These are phyloP conservation scores for Epinephelus lanceolatus DNA, from an alignment of 2,113 vertebrate species.

Conservation along the genomic window DNA sequence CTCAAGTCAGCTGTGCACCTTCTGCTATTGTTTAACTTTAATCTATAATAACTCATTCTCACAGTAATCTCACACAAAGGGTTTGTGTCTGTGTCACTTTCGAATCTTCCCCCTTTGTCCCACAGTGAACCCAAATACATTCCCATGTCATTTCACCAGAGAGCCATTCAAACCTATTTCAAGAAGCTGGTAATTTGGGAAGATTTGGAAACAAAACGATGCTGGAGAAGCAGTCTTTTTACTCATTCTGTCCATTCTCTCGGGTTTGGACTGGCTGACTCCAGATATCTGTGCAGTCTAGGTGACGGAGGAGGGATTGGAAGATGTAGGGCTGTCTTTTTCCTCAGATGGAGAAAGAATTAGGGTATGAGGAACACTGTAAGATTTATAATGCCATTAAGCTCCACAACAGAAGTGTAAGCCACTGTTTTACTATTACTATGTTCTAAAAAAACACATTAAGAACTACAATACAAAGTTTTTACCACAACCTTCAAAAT, in stretches of 20 bases:
- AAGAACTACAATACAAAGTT: not conserved
- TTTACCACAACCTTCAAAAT: not conserved
- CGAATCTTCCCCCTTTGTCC: conserved; percentile 43
- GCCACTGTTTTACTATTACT: conserved; percentile 1
- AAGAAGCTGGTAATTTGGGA: conserved; percentile 75
- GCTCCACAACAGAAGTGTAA: not conserved
- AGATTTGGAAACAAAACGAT: conserved; percentile 64
- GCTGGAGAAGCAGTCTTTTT: conserved; percentile 12
- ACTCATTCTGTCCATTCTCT: conserved; percentile 32
- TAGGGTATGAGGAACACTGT: conserved; percentile 7
- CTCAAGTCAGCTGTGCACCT: not conserved
- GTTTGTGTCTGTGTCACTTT: conserved; percentile 42
- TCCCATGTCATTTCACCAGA: conserved; percentile 50
- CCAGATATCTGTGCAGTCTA: conserved; percentile 32
- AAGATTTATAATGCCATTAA: conserved; percentile 30
- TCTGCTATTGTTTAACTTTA: not conserved
- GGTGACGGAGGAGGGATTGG: conserved; percentile 15
- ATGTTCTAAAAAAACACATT: not conserved
- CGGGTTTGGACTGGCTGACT: conserved; percentile 29
- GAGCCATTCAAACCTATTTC: conserved; percentile 64
- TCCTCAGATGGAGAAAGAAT: conserved; percentile 31
- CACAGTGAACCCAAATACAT: conserved; percentile 52
- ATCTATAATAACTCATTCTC: not conserved
- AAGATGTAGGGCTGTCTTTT: conserved; percentile 10
- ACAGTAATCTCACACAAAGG: not conserved